Evolutionary conservation across 2,797 vertebrate species (phyloP).

Genomic region (Selene dorsalis): DNA sequence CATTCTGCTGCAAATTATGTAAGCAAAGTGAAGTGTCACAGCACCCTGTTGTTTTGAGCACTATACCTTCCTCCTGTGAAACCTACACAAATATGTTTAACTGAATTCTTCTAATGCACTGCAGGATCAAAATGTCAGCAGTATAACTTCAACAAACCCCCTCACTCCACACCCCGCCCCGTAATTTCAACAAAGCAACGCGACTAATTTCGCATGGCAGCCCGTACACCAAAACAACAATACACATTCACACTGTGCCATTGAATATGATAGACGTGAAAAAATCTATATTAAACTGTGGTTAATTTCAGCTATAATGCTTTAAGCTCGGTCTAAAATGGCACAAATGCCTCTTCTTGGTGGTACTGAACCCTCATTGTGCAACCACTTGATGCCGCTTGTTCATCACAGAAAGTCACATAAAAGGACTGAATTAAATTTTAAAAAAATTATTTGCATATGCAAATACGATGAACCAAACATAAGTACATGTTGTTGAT

Average conservation of each 20-base stretch:
- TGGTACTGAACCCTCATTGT: slow-evolving; percentile 77
- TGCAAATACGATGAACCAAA: slow-evolving; percentile 79
- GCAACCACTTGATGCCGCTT: slow-evolving; percentile 82
- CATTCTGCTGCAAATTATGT: slow-evolving; percentile 87
- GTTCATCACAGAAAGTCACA: slow-evolving; percentile 82
- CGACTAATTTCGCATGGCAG: slow-evolving; percentile 78
- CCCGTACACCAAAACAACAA: slow-evolving; percentile 72
- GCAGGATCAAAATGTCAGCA: slow-evolving; percentile 82
- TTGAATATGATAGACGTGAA: slow-evolving; percentile 72
- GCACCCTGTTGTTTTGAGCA: slow-evolving; percentile 83
- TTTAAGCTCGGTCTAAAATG: slow-evolving; percentile 75
- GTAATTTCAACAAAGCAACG: slow-evolving; percentile 76
- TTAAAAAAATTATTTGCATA: slow-evolving; percentile 78
- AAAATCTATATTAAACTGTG: slow-evolving; percentile 80
- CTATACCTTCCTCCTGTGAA: slow-evolving; percentile 80
- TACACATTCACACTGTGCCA: slow-evolving; percentile 72
- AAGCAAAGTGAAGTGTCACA: slow-evolving; percentile 86
- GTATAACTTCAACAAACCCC: slow-evolving; percentile 78
- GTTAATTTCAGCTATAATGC: slow-evolving; percentile 77
- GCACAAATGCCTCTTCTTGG: slow-evolving; percentile 76
- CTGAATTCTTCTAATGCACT: slow-evolving; percentile 83
- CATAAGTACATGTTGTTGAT: slow-evolving; percentile 82
- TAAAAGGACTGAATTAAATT: slow-evolving; percentile 78
- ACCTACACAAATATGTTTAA: slow-evolving; percentile 85
- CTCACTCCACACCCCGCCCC: slow-evolving; percentile 70